Evolutionary conservation across 2,888 invertebrate species (phyloP).

Genomic region (Elmis aenea): DNA sequence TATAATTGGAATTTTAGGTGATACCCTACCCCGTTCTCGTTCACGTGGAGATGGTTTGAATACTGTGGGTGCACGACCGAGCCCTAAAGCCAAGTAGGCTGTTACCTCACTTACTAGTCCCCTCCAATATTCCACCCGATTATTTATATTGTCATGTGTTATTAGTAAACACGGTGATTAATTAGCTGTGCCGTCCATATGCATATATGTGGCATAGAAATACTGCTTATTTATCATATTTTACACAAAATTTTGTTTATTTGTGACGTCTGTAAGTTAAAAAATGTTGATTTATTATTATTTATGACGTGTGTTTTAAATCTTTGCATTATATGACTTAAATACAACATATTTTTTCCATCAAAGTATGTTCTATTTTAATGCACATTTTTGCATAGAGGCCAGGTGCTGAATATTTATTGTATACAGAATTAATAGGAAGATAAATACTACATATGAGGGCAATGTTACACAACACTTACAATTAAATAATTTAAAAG

Average conservation of each 20-base stretch:
- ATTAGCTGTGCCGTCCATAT: slow-evolving; percentile 42
- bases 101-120: slow-evolving; percentile 28
- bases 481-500: no score
- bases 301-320: neutral
- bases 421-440: no score
- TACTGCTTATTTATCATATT: no score
- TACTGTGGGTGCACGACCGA: slow-evolving; percentile 58
- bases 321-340: neutral
- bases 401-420: no score
- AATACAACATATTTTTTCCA: neutral
- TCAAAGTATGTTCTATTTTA: slow-evolving; percentile 2
- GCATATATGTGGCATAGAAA: slow-evolving; percentile 40
- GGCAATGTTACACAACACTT: no score
- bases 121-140: slow-evolving; percentile 42
- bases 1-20: slow-evolving; percentile 47
- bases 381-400: no score
- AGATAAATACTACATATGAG: no score
- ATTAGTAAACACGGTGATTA: slow-evolving; percentile 17
- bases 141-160: slow-evolving; percentile 24
- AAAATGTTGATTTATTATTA: slow-evolving; percentile 7
- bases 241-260: no score
- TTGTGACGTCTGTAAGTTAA: no score
- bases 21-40: slow-evolving; percentile 70
- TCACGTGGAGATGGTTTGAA: slow-evolving; percentile 80
- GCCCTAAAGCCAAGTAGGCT: slow-evolving; percentile 49